Conservation (phyloP, 2,888 invertebrate species). For the Hirudinaria manillensis region DNA sequence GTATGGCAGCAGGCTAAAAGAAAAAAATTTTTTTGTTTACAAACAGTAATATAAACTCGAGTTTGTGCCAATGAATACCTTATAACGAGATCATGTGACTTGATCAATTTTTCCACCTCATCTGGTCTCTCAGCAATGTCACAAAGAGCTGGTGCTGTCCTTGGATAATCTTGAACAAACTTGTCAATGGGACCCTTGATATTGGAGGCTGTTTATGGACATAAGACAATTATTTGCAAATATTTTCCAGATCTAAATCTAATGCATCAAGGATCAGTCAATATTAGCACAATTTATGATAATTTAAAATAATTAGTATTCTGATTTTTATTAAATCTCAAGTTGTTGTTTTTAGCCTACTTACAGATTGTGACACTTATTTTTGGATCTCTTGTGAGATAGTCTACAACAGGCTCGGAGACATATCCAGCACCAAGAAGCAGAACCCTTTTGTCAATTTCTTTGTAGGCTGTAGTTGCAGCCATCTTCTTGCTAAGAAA, state of each 20-base stretch:
- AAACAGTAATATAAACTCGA: too few species aligned
- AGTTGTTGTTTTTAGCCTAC: constrained; percentile 34
- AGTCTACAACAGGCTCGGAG: constrained; percentile 87
- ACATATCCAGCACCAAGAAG: constrained; percentile 93
- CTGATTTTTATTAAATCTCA: too few species aligned
- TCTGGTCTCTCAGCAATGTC: constrained; percentile 71
- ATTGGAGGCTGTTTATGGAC: constrained; percentile 64
- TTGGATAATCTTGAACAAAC: constrained; percentile 66
- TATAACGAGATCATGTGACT: constrained; percentile 59
- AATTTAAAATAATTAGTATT: too few species aligned
- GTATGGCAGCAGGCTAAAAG: constrained; percentile 77
- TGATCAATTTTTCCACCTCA: constrained; percentile 67
- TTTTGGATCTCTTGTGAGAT: constrained; percentile 74
- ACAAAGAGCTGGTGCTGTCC: constrained; percentile 70
- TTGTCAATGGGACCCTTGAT: constrained; percentile 81
- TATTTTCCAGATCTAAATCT: background rate
- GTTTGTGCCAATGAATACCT: constrained; percentile 44
- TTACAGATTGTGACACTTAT: constrained; percentile 75
- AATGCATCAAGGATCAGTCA: background rate
- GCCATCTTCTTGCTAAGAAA: constrained; percentile 30
- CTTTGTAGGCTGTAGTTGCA: constrained; percentile 59
- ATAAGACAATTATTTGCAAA: constrained; percentile 36
- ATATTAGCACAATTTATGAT: too few species aligned
- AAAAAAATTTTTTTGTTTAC: too few species aligned
- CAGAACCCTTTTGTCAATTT: constrained; percentile 59